Evolutionary conservation across 2,797 vertebrate genomes (phyloP).

Genomic region (Phrynocephalus vlangalii): DNA sequence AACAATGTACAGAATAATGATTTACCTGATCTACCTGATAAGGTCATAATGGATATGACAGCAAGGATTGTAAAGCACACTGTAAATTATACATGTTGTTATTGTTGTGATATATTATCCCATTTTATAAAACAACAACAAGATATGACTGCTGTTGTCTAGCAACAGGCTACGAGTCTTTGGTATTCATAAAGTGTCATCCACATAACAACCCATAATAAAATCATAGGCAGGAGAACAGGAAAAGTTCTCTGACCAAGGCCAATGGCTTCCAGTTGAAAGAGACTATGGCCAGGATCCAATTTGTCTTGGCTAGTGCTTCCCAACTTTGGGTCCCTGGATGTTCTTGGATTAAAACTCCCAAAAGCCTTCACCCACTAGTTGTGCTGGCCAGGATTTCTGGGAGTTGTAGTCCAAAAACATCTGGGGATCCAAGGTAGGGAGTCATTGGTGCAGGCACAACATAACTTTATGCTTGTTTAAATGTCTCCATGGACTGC

Average conservation of each 20-base stretch:
- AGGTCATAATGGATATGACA: background rate
- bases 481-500: too few species aligned
- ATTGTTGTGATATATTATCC: background rate
- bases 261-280: background rate
- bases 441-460: too few species aligned
- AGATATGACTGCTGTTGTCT: background rate
- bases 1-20: background rate
- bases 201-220: background rate
- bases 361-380: too few species aligned
- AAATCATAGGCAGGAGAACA: background rate
- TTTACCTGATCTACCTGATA: background rate
- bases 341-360: too few species aligned
- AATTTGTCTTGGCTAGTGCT: too few species aligned
- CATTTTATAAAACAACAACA: slow-evolving; percentile 11
- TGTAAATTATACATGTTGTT: background rate
- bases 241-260: background rate
- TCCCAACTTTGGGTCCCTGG: too few species aligned
- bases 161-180: background rate
- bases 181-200: background rate
- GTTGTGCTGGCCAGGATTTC: too few species aligned
- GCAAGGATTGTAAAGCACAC: slow-evolving; percentile 8
- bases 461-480: too few species aligned
- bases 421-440: too few species aligned
- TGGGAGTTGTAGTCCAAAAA: too few species aligned
- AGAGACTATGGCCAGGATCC: background rate